These are phyloP conservation scores for Cynaeus angustus DNA, from an alignment of 2,888 invertebrate species.

Conservation along the genomic window DNA sequence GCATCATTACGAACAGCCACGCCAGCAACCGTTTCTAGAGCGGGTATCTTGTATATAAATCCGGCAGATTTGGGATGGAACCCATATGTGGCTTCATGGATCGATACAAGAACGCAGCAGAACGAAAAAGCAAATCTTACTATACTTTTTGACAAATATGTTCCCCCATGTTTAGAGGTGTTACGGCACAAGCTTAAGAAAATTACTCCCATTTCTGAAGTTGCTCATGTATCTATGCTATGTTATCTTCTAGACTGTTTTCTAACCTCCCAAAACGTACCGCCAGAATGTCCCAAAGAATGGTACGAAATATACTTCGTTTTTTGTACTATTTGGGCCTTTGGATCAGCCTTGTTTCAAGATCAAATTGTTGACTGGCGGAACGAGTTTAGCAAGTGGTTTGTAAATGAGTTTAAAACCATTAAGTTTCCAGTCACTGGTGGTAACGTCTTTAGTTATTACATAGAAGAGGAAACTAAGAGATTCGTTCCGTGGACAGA, in stretches of 20 bases:
- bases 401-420: conserved; percentile 91
- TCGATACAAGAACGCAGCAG: conserved; percentile 82
- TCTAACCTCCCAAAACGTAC: conserved; percentile 85
- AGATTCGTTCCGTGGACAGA: conserved; percentile 92
- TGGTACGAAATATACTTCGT: conserved; percentile 96
- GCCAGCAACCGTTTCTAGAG: conserved; percentile 95
- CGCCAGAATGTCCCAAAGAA: conserved; percentile 93
- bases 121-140: conserved; percentile 87
- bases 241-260: conserved; percentile 91
- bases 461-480: conserved; percentile 89
- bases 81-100: conserved; percentile 93
- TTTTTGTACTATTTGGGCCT: conserved; percentile 93
- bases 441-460: conserved; percentile 90
- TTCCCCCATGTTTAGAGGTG: conserved; percentile 87
- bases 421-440: conserved; percentile 87
- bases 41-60: conserved; percentile 95
- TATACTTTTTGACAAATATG: conserved; percentile 94
- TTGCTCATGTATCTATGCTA: conserved; percentile 91
- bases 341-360: conserved; percentile 93
- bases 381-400: conserved; percentile 97
- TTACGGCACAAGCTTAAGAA: conserved; percentile 85
- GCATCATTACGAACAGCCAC: conserved; percentile 92
- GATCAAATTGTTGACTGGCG: conserved; percentile 94
- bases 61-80: conserved; percentile 96
- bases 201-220: conserved; percentile 92